These are phyloP conservation scores for Datnioides undecimradiatus DNA, from an alignment of 2,113 vertebrate genomes.

Conservation along the genomic window DNA sequence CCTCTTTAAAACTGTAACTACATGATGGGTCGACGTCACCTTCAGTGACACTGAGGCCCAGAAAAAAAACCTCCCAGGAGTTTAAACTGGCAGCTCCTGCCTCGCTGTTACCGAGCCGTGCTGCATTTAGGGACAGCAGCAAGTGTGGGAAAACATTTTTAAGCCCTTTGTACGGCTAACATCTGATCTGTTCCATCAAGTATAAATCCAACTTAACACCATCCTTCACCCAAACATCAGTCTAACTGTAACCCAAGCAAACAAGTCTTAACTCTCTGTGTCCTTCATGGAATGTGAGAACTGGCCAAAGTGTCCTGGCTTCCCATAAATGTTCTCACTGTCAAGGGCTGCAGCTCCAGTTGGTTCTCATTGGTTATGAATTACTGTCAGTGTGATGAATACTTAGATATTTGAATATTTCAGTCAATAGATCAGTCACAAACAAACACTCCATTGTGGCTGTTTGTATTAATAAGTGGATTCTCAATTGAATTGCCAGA, in stretches of 20 bases:
- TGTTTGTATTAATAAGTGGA: background rate
- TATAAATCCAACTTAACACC: background rate
- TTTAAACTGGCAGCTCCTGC: no score
- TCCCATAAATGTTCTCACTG: no score
- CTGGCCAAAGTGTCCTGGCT: background rate
- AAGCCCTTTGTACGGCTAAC: no score
- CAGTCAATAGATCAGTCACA: background rate
- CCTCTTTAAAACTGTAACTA: background rate
- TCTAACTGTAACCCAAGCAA: background rate
- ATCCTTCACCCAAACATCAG: background rate
- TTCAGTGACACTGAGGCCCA: no score
- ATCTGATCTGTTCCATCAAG: background rate
- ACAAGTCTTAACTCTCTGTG: background rate
- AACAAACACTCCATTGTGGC: background rate
- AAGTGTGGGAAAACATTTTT: no score
- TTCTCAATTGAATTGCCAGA: background rate
- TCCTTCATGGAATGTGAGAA: background rate
- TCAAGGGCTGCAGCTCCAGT: background rate
- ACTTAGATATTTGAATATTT: background rate
- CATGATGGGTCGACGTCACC: no score
- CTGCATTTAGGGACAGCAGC: no score
- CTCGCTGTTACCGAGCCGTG: no score
- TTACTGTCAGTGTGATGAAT: background rate
- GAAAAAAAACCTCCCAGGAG: no score
- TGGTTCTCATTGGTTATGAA: background rate